A percentile compares a stretch with the other conserved stretches of the same genome.
Evolutionary conservation across 2,888 invertebrate genomes (phyloP).

Genomic region (Eupithecia exiguata): DNA sequence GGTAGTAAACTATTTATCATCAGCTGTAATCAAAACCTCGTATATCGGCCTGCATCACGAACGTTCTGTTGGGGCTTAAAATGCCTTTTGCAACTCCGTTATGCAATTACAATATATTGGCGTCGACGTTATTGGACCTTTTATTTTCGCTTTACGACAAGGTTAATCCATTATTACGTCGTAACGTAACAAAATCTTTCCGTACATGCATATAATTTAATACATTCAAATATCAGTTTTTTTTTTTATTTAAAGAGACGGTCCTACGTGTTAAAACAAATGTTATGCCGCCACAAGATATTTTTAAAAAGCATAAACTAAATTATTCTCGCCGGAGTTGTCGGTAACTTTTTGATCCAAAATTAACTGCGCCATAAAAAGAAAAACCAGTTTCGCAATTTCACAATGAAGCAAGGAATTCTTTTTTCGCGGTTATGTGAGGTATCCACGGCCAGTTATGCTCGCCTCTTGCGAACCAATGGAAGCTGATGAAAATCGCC

Average conservation of each 20-base stretch:
- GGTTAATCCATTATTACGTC: constrained; percentile 46
- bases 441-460: constrained; percentile 31
- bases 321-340: constrained; percentile 20
- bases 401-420: constrained; percentile 39
- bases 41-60: constrained; percentile 48
- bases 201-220: constrained; percentile 34
- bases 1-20: constrained; percentile 51
- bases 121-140: constrained; percentile 45
- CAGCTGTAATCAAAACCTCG: constrained; percentile 46
- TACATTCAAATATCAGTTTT: not conserved
- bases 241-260: not conserved
- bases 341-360: constrained; percentile 38
- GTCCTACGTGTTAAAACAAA: not conserved
- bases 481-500: constrained; percentile 25
- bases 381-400: constrained; percentile 40
- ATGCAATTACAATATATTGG: constrained; percentile 53
- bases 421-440: constrained; percentile 38
- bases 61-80: constrained; percentile 43
- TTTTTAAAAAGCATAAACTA: constrained; percentile 8
- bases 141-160: constrained; percentile 50
- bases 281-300: not conserved
- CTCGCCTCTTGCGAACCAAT: constrained; percentile 25
- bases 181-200: constrained; percentile 41
- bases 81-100: constrained; percentile 49
- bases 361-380: constrained; percentile 42